Percentiles rank a stretch among this genome's conserved stretches.
Conservation (phyloP, 64 coral and sea anemone genomes). For the Montipora efflorescens region DNA sequence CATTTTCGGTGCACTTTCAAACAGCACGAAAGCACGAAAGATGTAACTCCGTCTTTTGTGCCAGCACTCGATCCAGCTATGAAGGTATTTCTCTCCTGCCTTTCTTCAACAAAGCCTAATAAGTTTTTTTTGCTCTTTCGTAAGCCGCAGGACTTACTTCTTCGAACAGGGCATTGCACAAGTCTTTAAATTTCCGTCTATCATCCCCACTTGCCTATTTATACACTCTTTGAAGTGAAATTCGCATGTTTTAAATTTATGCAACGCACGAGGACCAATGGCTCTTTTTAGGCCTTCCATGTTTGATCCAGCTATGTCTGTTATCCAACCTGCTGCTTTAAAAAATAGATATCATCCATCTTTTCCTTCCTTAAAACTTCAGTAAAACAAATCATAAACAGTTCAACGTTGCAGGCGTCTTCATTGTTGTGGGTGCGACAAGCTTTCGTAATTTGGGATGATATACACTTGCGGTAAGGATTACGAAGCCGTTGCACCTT, state of each 20-base stretch:
- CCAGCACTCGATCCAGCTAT: conserved; percentile 68
- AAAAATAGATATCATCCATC: conserved; percentile 40
- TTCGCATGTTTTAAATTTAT: conserved; percentile 63
- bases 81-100: conserved; percentile 22
- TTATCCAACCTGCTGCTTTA: conserved; percentile 63
- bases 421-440: conserved; percentile 41
- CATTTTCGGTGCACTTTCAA: conserved; percentile 12
- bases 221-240: conserved; percentile 58
- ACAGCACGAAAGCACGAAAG: conserved; percentile 46
- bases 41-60: conserved; percentile 57
- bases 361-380: conserved; percentile 70
- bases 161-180: conserved; percentile 47
- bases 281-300: conserved; percentile 55
- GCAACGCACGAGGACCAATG: neutral
- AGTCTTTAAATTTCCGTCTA: conserved; percentile 52
- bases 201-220: conserved; percentile 45
- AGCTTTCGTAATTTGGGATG: no score
- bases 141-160: conserved; percentile 30
- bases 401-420: conserved; percentile 44
- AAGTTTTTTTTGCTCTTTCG: conserved; percentile 55
- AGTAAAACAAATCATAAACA: conserved; percentile 71
- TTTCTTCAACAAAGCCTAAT: conserved; percentile 44
- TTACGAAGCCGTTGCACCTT: no score
- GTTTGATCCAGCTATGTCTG: conserved; percentile 76
- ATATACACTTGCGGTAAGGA: no score